Evolutionary conservation across 2,797 vertebrate genomes (phyloP).

Genomic region (Allobates femoralis): DNA sequence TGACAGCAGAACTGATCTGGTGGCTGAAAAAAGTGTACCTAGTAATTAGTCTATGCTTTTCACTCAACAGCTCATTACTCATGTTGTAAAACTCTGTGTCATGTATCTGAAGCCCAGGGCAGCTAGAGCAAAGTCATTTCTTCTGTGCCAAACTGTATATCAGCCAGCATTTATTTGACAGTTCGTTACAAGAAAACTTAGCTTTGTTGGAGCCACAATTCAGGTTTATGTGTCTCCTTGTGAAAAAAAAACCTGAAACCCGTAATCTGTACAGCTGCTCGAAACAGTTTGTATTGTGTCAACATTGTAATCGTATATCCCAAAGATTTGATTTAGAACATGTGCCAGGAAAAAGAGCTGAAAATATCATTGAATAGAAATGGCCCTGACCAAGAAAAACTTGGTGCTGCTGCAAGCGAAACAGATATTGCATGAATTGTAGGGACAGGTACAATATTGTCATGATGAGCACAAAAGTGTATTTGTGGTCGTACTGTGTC

Average conservation of each 20-base stretch:
- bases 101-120: slow-evolving; percentile 63
- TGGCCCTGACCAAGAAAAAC: slow-evolving; percentile 40
- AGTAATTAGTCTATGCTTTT: slow-evolving; percentile 51
- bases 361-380: slow-evolving; percentile 51
- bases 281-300: slow-evolving; percentile 60
- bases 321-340: slow-evolving; percentile 38
- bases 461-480: neutral
- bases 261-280: slow-evolving; percentile 43
- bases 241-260: slow-evolving; percentile 58
- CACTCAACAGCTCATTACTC: slow-evolving; percentile 62
- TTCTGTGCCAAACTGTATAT: slow-evolving; percentile 67
- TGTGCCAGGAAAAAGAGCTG: slow-evolving; percentile 51
- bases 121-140: slow-evolving; percentile 52
- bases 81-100: slow-evolving; percentile 64
- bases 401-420: slow-evolving; percentile 35
- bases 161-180: slow-evolving; percentile 65
- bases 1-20: slow-evolving; percentile 58
- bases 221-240: slow-evolving; percentile 64
- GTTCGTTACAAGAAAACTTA: slow-evolving; percentile 61
- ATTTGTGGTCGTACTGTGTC: neutral
- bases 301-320: slow-evolving; percentile 57
- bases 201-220: slow-evolving; percentile 56
- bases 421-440: slow-evolving; percentile 16
- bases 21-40: slow-evolving; percentile 52
- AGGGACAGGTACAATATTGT: neutral